These are phyloP conservation scores for Nemopilema nomurai DNA, from an alignment of 30 jellyfish, hydroid and myxozoan genomes.

Conservation along the genomic window DNA sequence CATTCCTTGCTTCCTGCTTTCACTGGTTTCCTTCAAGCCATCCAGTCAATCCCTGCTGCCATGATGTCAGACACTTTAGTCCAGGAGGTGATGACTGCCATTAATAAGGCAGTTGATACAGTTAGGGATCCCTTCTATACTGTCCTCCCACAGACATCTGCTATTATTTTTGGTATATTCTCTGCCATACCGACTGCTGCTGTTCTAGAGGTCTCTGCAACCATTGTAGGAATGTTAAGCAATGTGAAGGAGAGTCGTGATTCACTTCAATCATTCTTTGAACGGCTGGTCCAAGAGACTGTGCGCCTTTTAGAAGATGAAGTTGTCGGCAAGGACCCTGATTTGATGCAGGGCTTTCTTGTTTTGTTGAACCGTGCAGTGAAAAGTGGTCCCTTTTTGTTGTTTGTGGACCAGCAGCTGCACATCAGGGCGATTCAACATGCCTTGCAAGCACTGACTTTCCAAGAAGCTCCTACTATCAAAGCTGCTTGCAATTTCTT, in stretches of 20 bases:
- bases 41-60: conserved; percentile 15
- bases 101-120: conserved; percentile 74
- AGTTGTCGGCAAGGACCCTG: conserved; percentile 57
- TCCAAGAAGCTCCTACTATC: conserved; percentile 86
- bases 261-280: conserved; percentile 30
- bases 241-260: conserved; percentile 37
- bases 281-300: conserved; percentile 30
- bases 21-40: conserved; percentile 26
- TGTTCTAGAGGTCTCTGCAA: conserved; percentile 63
- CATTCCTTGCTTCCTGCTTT: conserved; percentile 71
- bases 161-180: conserved; percentile 45
- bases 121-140: conserved; percentile 70
- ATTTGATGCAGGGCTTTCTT: conserved; percentile 72
- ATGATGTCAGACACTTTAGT: conserved; percentile 38
- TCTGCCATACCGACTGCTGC: conserved; percentile 46
- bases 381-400: conserved; percentile 69
- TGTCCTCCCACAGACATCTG: conserved; percentile 56
- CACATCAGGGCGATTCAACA: conserved; percentile 44
- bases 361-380: conserved; percentile 60
- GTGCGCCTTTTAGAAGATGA: conserved; percentile 45
- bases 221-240: conserved; percentile 79
- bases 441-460: conserved; percentile 58
- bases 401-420: conserved; percentile 31
- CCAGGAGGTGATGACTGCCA: conserved; percentile 60
- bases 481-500: conserved; percentile 65